Evolutionary conservation across 2,888 invertebrate genomes (phyloP), one percentile per base, ranked within the genome.

Genomic region (Watsonalla cultraria): DNA sequence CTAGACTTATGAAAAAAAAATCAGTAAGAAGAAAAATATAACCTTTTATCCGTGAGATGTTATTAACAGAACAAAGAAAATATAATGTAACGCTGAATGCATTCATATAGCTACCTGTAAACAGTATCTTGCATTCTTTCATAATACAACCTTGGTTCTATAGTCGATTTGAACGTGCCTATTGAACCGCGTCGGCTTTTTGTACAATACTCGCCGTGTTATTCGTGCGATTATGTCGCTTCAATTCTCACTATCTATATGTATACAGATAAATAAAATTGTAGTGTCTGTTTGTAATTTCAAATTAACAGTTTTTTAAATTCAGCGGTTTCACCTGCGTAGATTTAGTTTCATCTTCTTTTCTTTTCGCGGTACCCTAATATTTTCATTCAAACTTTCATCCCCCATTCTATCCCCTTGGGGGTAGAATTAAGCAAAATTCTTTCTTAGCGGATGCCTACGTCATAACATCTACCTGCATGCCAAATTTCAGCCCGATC

Each of bases 181-280:
- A 39, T 37, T 49, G 37, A 33, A 14, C 49, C 49, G 37, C 8
- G 14, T 15, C 14, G 9, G 37, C 37, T 48, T 58, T 59, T 56
- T 59, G 54, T 54, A 46, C 52, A 54, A 54, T 61, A 58, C 49
- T 59, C 57, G 46, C 54, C 37, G 35, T 35, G 45, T 50, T 46
- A 11, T 14, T 37, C 37, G 34, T 15, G 39, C 8, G 14, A 37
- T 39, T 39, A 48, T 48, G 14, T 13, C 37, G 14, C 37, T 35
- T 47, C 11, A 7, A 33, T 47, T 15, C 33, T 35, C 14, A 37
- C 14, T 37, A 15, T 46, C 11, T 37, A 8, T 37, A 7, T 1
- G 37, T 37, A 37, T 37, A 37, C 37, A 37, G 24, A 24, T 24
- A 24, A 24, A 24, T 24, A 24, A 24, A 24, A 24, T 24, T 24